Percentiles rank a stretch among this genome's conserved stretches.
Evolutionary conservation across 2,113 vertebrate genomes (phyloP).

Genomic region (Hiodon tergisus): DNA sequence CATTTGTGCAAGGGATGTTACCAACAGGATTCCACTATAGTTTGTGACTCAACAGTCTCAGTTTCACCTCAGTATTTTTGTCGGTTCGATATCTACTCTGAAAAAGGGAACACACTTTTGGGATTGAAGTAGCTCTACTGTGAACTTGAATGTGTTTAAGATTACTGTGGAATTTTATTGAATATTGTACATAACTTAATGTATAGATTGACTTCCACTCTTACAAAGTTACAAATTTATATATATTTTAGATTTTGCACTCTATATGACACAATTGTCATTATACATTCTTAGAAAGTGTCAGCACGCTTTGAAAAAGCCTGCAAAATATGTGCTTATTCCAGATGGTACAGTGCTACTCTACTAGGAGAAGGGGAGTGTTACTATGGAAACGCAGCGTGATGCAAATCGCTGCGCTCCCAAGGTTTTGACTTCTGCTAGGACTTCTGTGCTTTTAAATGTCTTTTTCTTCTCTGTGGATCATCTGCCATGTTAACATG

Average conservation of each 20-base stretch:
- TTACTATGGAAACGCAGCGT: conserved; percentile 17
- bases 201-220: too few species aligned
- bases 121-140: too few species aligned
- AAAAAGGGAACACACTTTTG: too few species aligned
- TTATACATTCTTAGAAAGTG: neutral
- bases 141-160: too few species aligned
- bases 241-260: too few species aligned
- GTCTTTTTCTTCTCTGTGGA: neutral
- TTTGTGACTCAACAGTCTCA: conserved; percentile 15
- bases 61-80: conserved; percentile 18
- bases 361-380: conserved; percentile 6
- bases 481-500: neutral
- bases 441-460: conserved; percentile 12
- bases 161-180: too few species aligned
- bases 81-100: too few species aligned
- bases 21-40: conserved; percentile 14
- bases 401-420: conserved; percentile 16
- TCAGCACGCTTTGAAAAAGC: conserved; percentile 6
- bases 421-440: conserved; percentile 17
- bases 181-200: too few species aligned
- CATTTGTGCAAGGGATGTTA: neutral
- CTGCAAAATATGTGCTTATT: conserved; percentile 4
- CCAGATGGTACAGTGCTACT: conserved; percentile 8
- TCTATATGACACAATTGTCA: too few species aligned
- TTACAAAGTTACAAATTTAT: too few species aligned